Evolutionary conservation across 1,140 invertebrate species (phyloP).

Genomic region (Cyrtorhinus lividipennis): DNA sequence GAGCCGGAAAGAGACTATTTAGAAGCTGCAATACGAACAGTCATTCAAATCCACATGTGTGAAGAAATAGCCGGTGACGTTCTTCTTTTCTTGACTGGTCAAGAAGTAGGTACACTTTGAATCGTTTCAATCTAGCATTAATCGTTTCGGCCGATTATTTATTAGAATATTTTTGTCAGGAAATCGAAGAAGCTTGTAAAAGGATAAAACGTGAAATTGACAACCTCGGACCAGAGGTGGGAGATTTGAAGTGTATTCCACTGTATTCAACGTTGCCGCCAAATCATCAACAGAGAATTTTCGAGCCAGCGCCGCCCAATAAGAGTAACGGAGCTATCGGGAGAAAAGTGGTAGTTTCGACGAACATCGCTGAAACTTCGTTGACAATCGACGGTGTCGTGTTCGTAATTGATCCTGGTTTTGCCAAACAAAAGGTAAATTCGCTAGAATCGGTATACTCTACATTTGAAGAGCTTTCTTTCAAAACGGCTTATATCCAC

Average conservation of each 20-base stretch:
- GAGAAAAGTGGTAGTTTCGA: slow-evolving; percentile 91
- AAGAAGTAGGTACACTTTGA: slow-evolving; percentile 38
- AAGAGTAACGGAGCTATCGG: slow-evolving; percentile 90
- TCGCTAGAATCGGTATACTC: too few relatives aligned
- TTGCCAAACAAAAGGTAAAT: slow-evolving; percentile 93
- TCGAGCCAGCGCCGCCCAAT: slow-evolving; percentile 85
- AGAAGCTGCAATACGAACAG: slow-evolving; percentile 95
- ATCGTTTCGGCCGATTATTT: too few relatives aligned
- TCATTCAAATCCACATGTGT: slow-evolving; percentile 98
- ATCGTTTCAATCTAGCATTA: background rate
- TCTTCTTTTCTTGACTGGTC: slow-evolving; percentile 86
- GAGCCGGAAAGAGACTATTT: slow-evolving; percentile 97
- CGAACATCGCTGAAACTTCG: slow-evolving; percentile 98
- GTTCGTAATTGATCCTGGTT: slow-evolving; percentile 99
- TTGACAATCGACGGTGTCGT: slow-evolving; percentile 99
- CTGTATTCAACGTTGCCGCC: slow-evolving; percentile 97
- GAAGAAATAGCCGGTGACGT: slow-evolving; percentile 92
- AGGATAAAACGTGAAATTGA: slow-evolving; percentile 93
- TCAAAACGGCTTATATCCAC: too few relatives aligned
- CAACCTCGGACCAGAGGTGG: slow-evolving; percentile 89
- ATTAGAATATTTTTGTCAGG: too few relatives aligned
- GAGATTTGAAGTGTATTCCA: slow-evolving; percentile 96
- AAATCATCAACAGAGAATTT: slow-evolving; percentile 93
- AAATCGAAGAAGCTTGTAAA: slow-evolving; percentile 99
- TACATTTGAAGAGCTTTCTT: too few relatives aligned